Evolutionary conservation across 30 jellyfish, hydroid and myxozoan genomes (phyloP).

Genomic region (Cassiopea xamachana): DNA sequence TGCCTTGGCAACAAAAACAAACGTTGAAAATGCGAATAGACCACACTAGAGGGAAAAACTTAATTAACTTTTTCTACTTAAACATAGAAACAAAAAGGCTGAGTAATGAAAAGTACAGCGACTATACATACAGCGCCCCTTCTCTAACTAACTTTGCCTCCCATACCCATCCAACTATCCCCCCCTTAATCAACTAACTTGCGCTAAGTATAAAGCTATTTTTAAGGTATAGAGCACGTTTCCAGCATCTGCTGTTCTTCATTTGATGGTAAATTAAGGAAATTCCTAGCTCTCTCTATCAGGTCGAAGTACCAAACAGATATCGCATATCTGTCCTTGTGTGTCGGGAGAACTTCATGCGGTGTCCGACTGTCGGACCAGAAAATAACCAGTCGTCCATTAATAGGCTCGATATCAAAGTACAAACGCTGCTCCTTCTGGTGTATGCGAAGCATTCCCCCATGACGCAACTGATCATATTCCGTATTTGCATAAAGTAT

Average conservation of each 20-base stretch:
- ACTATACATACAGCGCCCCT: too few relatives aligned
- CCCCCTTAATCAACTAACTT: too few relatives aligned
- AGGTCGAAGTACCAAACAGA: constrained; percentile 90
- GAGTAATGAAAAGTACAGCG: too few relatives aligned
- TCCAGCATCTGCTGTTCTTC: constrained; percentile 1
- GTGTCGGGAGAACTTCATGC: constrained; percentile 89
- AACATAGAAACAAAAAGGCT: too few relatives aligned
- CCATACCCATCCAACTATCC: too few relatives aligned
- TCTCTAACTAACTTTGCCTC: too few relatives aligned
- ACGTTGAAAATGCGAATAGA: too few relatives aligned
- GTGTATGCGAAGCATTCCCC: constrained; percentile 85
- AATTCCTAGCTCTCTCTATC: constrained; percentile 55
- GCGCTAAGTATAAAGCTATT: too few relatives aligned
- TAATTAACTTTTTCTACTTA: too few relatives aligned
- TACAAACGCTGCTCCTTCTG: constrained; percentile 41
- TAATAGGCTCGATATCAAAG: constrained; percentile 76
- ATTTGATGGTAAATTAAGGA: constrained; percentile 6
- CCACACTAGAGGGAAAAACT: too few relatives aligned
- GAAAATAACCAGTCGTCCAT: constrained; percentile 73
- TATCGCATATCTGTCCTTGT: constrained; percentile 75
- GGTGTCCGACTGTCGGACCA: constrained; percentile 97
- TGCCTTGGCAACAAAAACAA: too few relatives aligned
- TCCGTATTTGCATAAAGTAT: constrained; percentile 78
- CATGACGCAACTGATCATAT: constrained; percentile 79
- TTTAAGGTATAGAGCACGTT: not conserved